Evolutionary conservation across 2,888 invertebrate species (phyloP).

Genomic region (Chrysolina oricalcia): DNA sequence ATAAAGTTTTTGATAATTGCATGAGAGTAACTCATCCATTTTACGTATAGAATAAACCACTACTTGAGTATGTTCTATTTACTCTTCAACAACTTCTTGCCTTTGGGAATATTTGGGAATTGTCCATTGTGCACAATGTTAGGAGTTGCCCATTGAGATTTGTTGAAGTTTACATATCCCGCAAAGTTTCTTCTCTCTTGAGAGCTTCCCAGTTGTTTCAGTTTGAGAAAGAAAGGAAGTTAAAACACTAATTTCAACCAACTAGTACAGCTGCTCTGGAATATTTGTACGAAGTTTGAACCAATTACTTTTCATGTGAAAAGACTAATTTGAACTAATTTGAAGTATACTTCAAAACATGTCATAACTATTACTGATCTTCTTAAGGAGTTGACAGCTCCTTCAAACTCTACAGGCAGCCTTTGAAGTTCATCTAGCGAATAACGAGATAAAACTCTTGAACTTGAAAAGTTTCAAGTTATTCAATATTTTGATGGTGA

Average conservation of each 20-base stretch:
- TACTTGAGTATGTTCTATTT: neutral
- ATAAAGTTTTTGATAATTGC: too few species aligned
- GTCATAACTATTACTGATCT: neutral
- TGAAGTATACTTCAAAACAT: neutral
- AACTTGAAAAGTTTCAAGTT: neutral
- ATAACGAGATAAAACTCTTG: neutral
- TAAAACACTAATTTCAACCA: neutral
- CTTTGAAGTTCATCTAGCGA: neutral
- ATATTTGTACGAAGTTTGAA: slow-evolving; percentile 5
- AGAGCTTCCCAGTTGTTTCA: neutral
- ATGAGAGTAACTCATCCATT: too few species aligned
- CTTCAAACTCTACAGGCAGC: neutral
- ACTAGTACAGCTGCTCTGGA: neutral
- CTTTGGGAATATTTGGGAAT: slow-evolving; percentile 1
- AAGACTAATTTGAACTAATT: neutral
- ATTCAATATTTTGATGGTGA: neutral
- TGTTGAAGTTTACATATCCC: neutral
- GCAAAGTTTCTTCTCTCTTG: neutral
- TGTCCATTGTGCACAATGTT: neutral
- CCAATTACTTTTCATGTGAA: neutral
- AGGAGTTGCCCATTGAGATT: slow-evolving; percentile 3
- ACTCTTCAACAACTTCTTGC: neutral
- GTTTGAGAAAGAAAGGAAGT: neutral
- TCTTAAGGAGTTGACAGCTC: neutral
- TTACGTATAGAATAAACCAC: neutral